These are phyloP conservation scores for Calvadosia cruxmelitensis DNA, from an alignment of 30 jellyfish, hydroid and myxozoan genomes.

Conservation along the genomic window DNA sequence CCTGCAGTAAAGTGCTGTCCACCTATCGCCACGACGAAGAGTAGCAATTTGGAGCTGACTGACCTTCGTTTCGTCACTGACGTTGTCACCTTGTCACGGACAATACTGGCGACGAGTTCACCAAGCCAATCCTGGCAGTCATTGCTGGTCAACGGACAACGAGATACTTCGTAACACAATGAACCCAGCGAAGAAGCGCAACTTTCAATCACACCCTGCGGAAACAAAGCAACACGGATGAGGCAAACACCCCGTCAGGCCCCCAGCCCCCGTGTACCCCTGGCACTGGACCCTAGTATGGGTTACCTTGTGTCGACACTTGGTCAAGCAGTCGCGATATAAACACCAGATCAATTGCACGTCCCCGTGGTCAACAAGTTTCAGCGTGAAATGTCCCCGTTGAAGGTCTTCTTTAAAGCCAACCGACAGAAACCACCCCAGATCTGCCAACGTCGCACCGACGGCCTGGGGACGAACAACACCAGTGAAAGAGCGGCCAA, in stretches of 20 bases:
- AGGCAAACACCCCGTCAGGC: no score
- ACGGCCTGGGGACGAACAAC: neutral
- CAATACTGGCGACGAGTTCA: slow-evolving; percentile 30
- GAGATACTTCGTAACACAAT: slow-evolving; percentile 26
- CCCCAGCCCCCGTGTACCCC: no score
- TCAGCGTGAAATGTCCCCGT: neutral
- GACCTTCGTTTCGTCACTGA: slow-evolving; percentile 81
- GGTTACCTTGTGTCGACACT: neutral
- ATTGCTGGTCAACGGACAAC: slow-evolving; percentile 5
- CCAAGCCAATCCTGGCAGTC: slow-evolving; percentile 18
- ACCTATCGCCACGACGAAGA: neutral
- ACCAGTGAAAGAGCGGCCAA: neutral
- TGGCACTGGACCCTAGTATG: no score
- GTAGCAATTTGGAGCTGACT: neutral
- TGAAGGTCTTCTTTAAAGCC: neutral
- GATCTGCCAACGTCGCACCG: neutral
- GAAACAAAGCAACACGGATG: no score
- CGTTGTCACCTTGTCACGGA: slow-evolving; percentile 21
- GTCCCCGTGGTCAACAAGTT: neutral
- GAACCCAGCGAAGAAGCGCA: slow-evolving; percentile 30
- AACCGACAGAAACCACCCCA: neutral
- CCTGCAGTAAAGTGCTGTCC: neutral
- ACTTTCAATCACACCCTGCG: slow-evolving; percentile 68
- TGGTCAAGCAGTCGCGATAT: neutral
- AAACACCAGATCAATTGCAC: neutral